phyloP scores from a whole-genome alignment of 2,888 invertebrate species.

The Drosophila nr. fundita region DNA sequence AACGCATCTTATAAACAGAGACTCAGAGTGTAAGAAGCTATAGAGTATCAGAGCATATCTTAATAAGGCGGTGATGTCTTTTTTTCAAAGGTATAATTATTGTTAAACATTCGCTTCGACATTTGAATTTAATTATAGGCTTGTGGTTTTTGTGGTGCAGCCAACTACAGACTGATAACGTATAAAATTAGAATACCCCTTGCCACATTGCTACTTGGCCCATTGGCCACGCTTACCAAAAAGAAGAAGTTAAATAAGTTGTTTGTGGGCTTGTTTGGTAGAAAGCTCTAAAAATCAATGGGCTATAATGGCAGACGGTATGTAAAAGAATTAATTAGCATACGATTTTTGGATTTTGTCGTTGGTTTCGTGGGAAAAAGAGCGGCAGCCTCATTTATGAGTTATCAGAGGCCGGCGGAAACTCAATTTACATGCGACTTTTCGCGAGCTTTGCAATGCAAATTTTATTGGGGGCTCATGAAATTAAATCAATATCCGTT shows the following conservation, averaged over 20 bases:
- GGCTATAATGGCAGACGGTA: constrained; percentile 57
- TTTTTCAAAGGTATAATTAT: constrained; percentile 53
- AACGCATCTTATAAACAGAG: background rate
- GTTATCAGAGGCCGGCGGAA: constrained; percentile 60
- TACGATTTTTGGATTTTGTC: constrained; percentile 66
- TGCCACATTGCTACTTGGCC: constrained; percentile 15
- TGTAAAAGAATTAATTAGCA: constrained; percentile 75
- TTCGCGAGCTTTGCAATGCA: constrained; percentile 56
- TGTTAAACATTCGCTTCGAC: constrained; percentile 63
- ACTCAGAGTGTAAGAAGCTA: background rate
- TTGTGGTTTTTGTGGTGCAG: constrained; percentile 51
- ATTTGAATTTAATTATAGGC: constrained; percentile 70
- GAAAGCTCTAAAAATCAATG: constrained; percentile 74
- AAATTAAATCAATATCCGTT: constrained; percentile 37
- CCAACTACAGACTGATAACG: constrained; percentile 13
- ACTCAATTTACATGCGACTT: constrained; percentile 28
- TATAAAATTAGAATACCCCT: background rate
- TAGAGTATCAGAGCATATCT: background rate
- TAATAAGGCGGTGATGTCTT: constrained; percentile 2
- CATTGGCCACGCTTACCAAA: constrained; percentile 28
- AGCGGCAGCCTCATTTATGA: constrained; percentile 37
- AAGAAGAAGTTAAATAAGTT: constrained; percentile 61
- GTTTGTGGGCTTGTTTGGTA: constrained; percentile 69
- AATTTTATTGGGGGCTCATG: constrained; percentile 35
- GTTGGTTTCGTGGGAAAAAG: constrained; percentile 70